phyloP scores from a whole-genome alignment of 2,797 vertebrate species.

The Eulemur rubriventer region DNA sequence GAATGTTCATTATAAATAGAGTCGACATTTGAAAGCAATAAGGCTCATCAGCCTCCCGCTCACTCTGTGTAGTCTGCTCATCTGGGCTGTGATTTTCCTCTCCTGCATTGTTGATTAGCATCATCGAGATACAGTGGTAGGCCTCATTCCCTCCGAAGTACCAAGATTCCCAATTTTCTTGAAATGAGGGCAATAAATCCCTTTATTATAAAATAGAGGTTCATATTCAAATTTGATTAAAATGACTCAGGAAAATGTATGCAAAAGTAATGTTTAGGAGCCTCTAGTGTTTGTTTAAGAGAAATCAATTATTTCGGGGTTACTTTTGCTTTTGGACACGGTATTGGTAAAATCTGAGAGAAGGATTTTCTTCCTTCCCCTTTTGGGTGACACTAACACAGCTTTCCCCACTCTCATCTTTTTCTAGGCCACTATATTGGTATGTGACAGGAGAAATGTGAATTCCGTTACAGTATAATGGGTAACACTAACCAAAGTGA shows the following conservation, averaged over 20 bases:
- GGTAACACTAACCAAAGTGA: not conserved
- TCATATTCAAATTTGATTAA: conserved; percentile 44
- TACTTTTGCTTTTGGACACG: not conserved
- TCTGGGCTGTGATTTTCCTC: conserved; percentile 23
- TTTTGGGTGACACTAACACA: not conserved
- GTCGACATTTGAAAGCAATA: conserved; percentile 56
- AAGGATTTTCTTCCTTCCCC: not conserved
- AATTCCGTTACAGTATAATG: not conserved
- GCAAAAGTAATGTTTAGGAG: not conserved
- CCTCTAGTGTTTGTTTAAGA: not conserved
- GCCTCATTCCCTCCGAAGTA: conserved; percentile 25
- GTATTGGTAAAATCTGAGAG: not conserved
- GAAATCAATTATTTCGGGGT: conserved; percentile 12
- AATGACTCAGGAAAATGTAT: conserved; percentile 12
- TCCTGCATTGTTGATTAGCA: conserved; percentile 33
- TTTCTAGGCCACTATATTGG: not conserved
- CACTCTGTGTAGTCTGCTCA: not conserved
- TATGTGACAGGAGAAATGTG: not conserved
- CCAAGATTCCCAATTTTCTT: conserved; percentile 40
- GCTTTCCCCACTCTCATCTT: not conserved
- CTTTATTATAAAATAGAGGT: conserved; percentile 33
- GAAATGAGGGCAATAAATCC: not conserved
- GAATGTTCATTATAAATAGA: conserved; percentile 45
- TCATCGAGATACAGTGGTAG: conserved; percentile 41
- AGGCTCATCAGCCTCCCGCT: conserved; percentile 8